These are phyloP conservation scores for Penelope pileata DNA, from an alignment of 2,113 vertebrate species.

Conservation along the genomic window DNA sequence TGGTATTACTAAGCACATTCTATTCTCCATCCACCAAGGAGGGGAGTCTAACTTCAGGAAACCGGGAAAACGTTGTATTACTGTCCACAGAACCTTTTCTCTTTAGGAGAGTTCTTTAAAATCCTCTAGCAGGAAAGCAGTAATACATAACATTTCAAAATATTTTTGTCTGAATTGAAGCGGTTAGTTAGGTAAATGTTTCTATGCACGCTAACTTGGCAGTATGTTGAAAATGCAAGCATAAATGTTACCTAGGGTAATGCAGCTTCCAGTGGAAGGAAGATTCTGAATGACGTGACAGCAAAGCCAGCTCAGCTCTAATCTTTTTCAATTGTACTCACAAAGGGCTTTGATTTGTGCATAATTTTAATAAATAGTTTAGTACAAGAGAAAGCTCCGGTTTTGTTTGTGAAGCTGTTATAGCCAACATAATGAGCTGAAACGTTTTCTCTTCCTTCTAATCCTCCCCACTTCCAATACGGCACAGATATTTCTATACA, in stretches of 20 bases:
- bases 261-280: background rate
- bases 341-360: background rate
- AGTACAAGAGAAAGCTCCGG: rapidly evolving
- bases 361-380: background rate
- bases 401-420: background rate
- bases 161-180: background rate
- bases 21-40: background rate
- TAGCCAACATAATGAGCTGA: background rate
- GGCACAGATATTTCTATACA: background rate
- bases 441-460: background rate
- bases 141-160: background rate
- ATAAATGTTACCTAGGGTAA: background rate
- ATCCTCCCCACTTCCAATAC: background rate
- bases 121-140: background rate
- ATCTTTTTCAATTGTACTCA: background rate
- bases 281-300: background rate
- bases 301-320: background rate
- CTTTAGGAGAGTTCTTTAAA: background rate
- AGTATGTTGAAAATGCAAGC: background rate
- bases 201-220: background rate
- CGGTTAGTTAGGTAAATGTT: background rate
- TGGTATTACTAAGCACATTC: background rate
- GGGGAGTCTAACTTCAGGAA: background rate
- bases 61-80: background rate
- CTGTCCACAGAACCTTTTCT: background rate